A percentile compares a stretch with the other conserved stretches of the same genome.
phyloP scores from a whole-genome alignment of 2,888 invertebrate genomes.

The Nowickia ferox region DNA sequence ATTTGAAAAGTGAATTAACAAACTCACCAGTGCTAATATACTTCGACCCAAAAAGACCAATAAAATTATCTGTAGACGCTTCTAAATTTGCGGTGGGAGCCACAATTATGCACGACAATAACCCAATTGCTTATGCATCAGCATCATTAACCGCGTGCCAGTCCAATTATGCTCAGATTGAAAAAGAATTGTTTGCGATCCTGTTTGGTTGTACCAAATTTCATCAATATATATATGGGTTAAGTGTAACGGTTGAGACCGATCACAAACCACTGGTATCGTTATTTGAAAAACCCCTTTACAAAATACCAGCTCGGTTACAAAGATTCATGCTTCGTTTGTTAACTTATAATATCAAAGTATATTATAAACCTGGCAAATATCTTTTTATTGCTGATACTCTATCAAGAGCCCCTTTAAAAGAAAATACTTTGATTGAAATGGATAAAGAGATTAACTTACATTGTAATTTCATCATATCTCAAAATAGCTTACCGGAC shows the following conservation, averaged over 20 bases:
- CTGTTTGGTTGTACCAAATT: neutral
- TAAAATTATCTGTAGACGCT: slow-evolving; percentile 17
- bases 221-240: neutral
- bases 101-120: slow-evolving; percentile 13
- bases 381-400: slow-evolving; percentile 50
- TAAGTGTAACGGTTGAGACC: no score
- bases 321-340: slow-evolving; percentile 45
- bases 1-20: neutral
- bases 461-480: slow-evolving; percentile 22
- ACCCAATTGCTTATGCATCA: slow-evolving; percentile 29
- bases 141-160: neutral
- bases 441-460: slow-evolving; percentile 24
- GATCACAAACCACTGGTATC: slow-evolving; percentile 55
- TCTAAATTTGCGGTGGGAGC: slow-evolving; percentile 31
- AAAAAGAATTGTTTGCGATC: neutral
- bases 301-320: slow-evolving; percentile 39
- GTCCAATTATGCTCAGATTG: neutral
- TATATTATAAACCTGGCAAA: slow-evolving; percentile 44
- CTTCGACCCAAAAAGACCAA: neutral
- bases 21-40: neutral
- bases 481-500: neutral
- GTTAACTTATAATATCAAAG: slow-evolving; percentile 16
- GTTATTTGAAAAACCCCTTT: slow-evolving; percentile 36
- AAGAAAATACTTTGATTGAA: slow-evolving; percentile 21
- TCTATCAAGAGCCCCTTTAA: slow-evolving; percentile 40